Base-by-base conservation (phyloP, 92 coral and sea anemone genomes). In the Hydrozoanthus gracilis region DNA sequence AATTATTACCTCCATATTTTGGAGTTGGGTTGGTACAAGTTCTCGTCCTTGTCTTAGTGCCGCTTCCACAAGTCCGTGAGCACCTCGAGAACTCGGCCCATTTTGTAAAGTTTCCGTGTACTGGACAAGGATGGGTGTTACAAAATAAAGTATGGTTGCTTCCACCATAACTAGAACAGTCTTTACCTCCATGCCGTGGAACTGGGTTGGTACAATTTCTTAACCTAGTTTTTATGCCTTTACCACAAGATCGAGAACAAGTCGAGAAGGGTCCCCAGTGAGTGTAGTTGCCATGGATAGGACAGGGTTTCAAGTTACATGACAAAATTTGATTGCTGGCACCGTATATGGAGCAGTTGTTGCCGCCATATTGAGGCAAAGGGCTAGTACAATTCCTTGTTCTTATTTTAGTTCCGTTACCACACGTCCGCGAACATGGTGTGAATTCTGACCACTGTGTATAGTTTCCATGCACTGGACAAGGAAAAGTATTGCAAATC, bases 31-130 rank as follows among this genome's bases (percentile, higher is more conserved):
- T 88, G 13, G 92, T 90, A 48, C 98, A 95, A 51, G 77, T 88
- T 87, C 98, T 75, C 49, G 85, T 68, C 68, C 98, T 82, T 8
- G 83, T 75, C 44, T 77, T 80, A 9, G 88, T 89, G 1, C 98
- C 98, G 50, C 88, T 93, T 0, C 96, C 96, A 67, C 98, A 95
- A 14, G 90, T 70, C 61, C 76, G 83, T 4, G 94, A 79, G 68
- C 98, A 95, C 17, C 50, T 73, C 13, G 91, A 89, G 48, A 93
- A 95, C 39, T 82, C 87, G 44, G 93, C 68, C 98, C 98, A 95
- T n/a, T 87, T 17, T 6, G 96, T 89, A 76, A 87, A 93, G 12
- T 90, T 89, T 1, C 95, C 96, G 52, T 86, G 76, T 14, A 76
- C 65, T 3, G 89, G 89, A 66, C 89, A 86, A 17, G 74, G 75